Evolutionary conservation across 2,888 invertebrate species (phyloP).

Genomic region (Cantharis rustica): DNA sequence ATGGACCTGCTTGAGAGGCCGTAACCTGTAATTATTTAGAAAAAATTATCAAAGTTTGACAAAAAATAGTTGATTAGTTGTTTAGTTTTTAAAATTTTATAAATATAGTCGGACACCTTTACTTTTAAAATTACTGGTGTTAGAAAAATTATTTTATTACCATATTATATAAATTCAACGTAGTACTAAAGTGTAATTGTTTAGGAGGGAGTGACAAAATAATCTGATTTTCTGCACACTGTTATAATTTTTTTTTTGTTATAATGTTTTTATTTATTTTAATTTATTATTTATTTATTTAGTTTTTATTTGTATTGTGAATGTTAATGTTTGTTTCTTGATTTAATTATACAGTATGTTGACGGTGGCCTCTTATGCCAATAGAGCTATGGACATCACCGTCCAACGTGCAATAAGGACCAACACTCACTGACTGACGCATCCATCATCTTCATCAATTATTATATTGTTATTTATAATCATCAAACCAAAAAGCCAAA

Average conservation of each 20-base stretch:
- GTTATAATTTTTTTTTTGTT: background rate
- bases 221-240: background rate
- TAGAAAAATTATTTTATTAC: too few relatives aligned
- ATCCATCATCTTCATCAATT: slow-evolving; percentile 52
- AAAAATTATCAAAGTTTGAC: too few relatives aligned
- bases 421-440: slow-evolving; percentile 56
- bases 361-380: slow-evolving; percentile 56
- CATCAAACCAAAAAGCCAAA: slow-evolving; percentile 51
- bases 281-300: background rate
- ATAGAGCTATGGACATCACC: slow-evolving; percentile 55
- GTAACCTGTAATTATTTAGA: too few relatives aligned
- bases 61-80: too few relatives aligned
- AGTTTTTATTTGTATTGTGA: background rate
- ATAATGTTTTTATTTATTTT: background rate
- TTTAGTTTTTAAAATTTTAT: too few relatives aligned
- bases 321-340: slow-evolving; percentile 23
- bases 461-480: slow-evolving; percentile 54
- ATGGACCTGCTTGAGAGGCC: too few relatives aligned
- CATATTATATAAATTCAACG: too few relatives aligned
- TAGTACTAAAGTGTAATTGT: background rate
- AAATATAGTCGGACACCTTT: too few relatives aligned
- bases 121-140: too few relatives aligned
- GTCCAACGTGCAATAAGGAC: slow-evolving; percentile 58
- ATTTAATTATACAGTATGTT: slow-evolving; percentile 53
- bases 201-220: background rate